Conservation (phyloP, 2,888 invertebrate species). For the Portevinia maculata region DNA sequence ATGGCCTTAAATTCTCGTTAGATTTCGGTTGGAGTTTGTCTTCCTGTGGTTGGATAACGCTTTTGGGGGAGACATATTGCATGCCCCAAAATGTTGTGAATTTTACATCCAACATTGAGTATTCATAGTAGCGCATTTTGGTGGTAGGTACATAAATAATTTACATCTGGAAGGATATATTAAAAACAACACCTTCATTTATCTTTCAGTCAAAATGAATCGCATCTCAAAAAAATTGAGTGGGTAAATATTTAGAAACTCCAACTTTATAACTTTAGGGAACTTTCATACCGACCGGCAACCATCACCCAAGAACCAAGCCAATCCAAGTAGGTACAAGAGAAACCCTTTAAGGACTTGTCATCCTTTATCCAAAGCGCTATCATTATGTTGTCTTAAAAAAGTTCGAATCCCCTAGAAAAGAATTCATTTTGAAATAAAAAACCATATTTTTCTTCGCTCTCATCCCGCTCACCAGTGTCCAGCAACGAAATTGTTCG, state of each 20-base stretch:
- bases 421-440: neutral
- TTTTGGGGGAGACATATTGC: conserved; percentile 16
- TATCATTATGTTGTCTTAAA: conserved; percentile 17
- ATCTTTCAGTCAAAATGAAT: conserved; percentile 10
- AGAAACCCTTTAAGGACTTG: neutral
- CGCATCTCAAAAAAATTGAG: conserved; percentile 5
- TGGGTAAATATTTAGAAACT: too few species aligned
- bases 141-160: neutral
- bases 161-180: neutral
- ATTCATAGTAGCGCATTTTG: conserved; percentile 21
- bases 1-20: conserved; percentile 45
- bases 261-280: too few species aligned
- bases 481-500: too few species aligned
- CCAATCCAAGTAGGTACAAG: neutral
- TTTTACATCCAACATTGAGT: conserved; percentile 13
- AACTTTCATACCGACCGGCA: too few species aligned
- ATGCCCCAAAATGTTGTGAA: conserved; percentile 25
- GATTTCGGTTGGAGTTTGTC: conserved; percentile 16
- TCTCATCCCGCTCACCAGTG: neutral
- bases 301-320: too few species aligned
- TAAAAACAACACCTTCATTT: too few species aligned
- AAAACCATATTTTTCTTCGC: conserved; percentile 17
- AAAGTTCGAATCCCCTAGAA: neutral
- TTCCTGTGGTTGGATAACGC: conserved; percentile 2
- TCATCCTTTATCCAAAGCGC: neutral